phyloP scores from a whole-genome alignment of 2,797 vertebrate genomes.

The Tauraco hartlaubi region DNA sequence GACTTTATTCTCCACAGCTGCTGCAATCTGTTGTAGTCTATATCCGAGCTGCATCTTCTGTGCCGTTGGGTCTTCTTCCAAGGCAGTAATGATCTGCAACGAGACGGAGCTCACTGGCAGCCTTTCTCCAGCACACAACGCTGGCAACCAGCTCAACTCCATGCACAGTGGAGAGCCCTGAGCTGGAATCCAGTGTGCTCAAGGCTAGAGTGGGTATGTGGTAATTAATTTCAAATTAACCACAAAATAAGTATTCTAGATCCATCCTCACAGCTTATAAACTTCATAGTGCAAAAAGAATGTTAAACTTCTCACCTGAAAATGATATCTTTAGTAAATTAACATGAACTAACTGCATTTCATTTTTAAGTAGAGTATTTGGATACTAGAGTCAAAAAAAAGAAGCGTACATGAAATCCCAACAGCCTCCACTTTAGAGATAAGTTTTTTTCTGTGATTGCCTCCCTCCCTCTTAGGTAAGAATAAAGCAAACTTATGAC shows the following conservation, averaged over 20 bases:
- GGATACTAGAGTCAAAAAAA: not conserved
- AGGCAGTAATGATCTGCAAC: slow-evolving; percentile 94
- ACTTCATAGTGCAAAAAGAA: not conserved
- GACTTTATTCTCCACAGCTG: slow-evolving; percentile 98
- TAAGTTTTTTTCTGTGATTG: not conserved
- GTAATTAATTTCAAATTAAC: not conserved
- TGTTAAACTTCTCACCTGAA: not conserved
- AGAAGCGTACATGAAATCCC: rapidly evolving
- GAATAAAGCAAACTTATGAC: not conserved
- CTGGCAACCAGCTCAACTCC: not conserved
- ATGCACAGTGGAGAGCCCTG: not conserved
- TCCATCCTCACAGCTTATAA: not conserved
- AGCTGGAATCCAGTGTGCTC: not conserved
- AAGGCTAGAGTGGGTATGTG: not conserved
- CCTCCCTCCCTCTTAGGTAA: not conserved
- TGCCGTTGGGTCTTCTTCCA: slow-evolving; percentile 95
- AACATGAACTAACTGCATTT: not conserved
- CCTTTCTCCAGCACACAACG: not conserved
- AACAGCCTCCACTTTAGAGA: not conserved
- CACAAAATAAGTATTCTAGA: not conserved
- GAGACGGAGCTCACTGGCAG: slow-evolving; percentile 11
- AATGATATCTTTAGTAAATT: not conserved
- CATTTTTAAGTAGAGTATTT: not conserved
- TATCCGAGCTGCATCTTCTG: slow-evolving; percentile 99
- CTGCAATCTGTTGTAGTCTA: slow-evolving; percentile 96